Evolutionary conservation across 1,140 invertebrate genomes (phyloP), one percentile per base, ranked within the genome.

Genomic region (Zaprionus gabonicus): DNA sequence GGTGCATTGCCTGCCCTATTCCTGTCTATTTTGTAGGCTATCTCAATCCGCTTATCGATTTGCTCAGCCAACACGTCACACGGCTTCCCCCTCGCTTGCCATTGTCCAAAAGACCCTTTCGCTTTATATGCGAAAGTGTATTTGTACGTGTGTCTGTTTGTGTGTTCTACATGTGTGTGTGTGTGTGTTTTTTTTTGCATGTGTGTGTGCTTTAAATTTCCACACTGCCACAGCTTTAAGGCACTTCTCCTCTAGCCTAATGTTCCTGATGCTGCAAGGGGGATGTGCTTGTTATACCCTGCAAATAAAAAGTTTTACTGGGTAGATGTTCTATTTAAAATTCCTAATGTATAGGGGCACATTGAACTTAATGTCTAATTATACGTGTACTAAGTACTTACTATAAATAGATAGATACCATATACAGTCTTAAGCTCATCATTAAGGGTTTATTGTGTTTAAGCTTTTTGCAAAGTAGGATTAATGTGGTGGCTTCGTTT

Each of bases 31-130:
- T 53, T n/a, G 10, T 44, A 36, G 72, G 7, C 53, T 58, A 59
- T 59, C 72, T 53, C 67, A 66, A 74, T 69, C 41, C 76, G 55
- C 77, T 56, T 84, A 84, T 88, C 69, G 81, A 88, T 88, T 87
- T 72, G 55, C 57, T 65, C 44, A 71, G 71, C 27, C 64, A 77
- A 71, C 83, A 83, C 74, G 84, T 78, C 80, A 83, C 69, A 58
- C 63, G 57, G 71, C 31, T 34, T 25, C 15, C 15, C 58, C 60
- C 71, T 51, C 27, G 59, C 5, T 17, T 46, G 41, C 15, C 17
- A 20, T 1, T 23, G 20, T 9, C 17, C 46, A 23, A 25, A 25
- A 51, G 20, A 20, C 9, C 46, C 20, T 23, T 66, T 31, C 53
- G 44, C 62, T 41, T 63, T 63, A 58, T 56, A 36, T 59, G 28